Percentiles rank a stretch among this genome's conserved stretches.
phyloP scores from a whole-genome alignment of 2,888 invertebrate species.

The Drosophila acutilabella region DNA sequence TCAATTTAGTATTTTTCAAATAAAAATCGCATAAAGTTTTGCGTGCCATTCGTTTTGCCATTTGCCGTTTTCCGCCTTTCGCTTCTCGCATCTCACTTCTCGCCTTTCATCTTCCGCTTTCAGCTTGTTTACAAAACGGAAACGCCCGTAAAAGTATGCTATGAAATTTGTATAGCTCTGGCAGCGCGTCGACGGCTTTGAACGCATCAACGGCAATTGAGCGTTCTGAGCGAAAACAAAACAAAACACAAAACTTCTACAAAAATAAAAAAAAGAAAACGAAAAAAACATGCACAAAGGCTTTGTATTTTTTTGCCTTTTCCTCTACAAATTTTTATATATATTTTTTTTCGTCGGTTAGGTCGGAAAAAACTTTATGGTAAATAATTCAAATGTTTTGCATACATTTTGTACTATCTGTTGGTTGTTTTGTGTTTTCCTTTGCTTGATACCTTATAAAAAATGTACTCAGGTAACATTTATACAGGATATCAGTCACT shows the following conservation, averaged over 20 bases:
- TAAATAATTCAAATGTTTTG: constrained; percentile 68
- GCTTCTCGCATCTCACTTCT: not conserved
- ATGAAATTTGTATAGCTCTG: constrained; percentile 65
- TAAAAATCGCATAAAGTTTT: constrained; percentile 68
- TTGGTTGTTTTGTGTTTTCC: constrained; percentile 23
- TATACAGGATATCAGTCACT: constrained; percentile 6
- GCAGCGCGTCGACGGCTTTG: constrained; percentile 42
- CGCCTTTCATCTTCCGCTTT: constrained; percentile 16
- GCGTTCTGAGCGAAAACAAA: constrained; percentile 45
- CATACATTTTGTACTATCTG: constrained; percentile 36
- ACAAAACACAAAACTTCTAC: constrained; percentile 44
- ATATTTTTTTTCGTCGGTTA: constrained; percentile 17
- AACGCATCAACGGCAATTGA: constrained; percentile 67
- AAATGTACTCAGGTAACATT: constrained; percentile 10
- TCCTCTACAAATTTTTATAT: constrained; percentile 8
- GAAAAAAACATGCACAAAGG: constrained; percentile 45
- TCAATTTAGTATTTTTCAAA: constrained; percentile 71
- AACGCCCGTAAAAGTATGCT: constrained; percentile 71
- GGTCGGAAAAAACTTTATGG: constrained; percentile 58
- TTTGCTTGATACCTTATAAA: constrained; percentile 16
- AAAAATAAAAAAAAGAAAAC: constrained; percentile 16
- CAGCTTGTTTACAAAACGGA: constrained; percentile 70
- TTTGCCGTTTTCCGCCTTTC: constrained; percentile 10
- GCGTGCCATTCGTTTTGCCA: constrained; percentile 35
- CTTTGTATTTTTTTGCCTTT: constrained; percentile 26